Evolutionary conservation across 1,140 invertebrate genomes (phyloP).

Genomic region (Drosophila arawakana): DNA sequence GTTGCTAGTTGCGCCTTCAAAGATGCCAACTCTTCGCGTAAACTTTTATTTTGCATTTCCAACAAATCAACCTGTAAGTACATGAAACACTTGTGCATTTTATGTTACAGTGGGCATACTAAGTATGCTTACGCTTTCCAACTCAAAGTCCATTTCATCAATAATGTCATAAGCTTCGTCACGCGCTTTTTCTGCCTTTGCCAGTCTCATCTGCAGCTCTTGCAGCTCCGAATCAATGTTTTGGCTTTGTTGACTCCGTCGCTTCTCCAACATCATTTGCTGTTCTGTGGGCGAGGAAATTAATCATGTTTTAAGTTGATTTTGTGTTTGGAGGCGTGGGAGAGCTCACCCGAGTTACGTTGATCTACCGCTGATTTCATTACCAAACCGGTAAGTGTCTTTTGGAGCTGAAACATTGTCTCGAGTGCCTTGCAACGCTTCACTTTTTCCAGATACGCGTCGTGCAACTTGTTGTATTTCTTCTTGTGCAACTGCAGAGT

Average conservation of each 20-base stretch:
- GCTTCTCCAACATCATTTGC: conserved; percentile 58
- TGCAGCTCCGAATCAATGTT: conserved; percentile 33
- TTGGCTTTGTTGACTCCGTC: conserved; percentile 52
- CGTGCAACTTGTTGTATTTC: conserved; percentile 78
- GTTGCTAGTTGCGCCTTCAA: conserved; percentile 36
- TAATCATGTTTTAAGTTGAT: neutral
- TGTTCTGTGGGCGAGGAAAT: conserved; percentile 36
- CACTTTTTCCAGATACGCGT: conserved; percentile 75
- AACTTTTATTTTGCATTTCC: conserved; percentile 74
- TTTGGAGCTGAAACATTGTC: conserved; percentile 74
- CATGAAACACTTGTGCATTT: neutral
- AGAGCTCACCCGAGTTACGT: conserved; percentile 43
- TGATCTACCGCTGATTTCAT: conserved; percentile 78
- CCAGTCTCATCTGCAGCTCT: conserved; percentile 56
- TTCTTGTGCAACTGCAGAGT: conserved; percentile 70
- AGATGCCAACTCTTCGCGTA: conserved; percentile 61
- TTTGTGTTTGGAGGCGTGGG: neutral
- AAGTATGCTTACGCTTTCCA: conserved; percentile 66
- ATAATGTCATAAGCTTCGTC: conserved; percentile 81
- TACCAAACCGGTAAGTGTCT: conserved; percentile 72
- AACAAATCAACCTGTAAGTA: conserved; percentile 65
- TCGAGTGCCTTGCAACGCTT: conserved; percentile 74
- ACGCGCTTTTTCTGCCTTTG: conserved; percentile 66
- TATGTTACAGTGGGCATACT: neutral
- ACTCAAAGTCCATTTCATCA: conserved; percentile 81